Base-by-base conservation (phyloP, 2,113 vertebrate genomes). In the Montifringilla adamsi region DNA sequence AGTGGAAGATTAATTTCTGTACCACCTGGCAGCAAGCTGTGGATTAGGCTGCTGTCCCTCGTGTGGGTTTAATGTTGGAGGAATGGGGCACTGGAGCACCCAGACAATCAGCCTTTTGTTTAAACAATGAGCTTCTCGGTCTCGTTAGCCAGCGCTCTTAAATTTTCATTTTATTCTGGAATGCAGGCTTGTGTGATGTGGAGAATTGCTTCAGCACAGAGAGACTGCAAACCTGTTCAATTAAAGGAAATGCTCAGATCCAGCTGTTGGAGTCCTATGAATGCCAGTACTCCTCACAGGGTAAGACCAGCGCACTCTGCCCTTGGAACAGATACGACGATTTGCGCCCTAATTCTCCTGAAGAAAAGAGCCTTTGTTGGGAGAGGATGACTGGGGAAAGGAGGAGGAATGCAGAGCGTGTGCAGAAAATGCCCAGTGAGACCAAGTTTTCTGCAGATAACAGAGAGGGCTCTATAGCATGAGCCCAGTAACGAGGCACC, bases 1-100 rank as follows among this genome's bases (percentile, higher is more conserved):
- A 97, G 95, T 92, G 94, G 90, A 97, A 98, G 98, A 98, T 98
- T 98, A 98, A 98, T 98, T 98, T 97, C 94, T 95, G 92, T 95
- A 96, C 96, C 98, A 98, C 98, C 98, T 98, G 98, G 98, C 94
- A 52, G 97, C 96, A 96, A 96, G 97, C 96, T 97, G 91, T 86
- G 96, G 97, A 97, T 98, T 96, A 98, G 90, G 79, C 94, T 95
- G 78, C 75, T 84, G 82, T 95, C 86, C 88, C 82, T 95, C 19
- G 37, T 94, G 97, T 92, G 97, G 95, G 95, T 96, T 97, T 97
- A 96, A 97, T 95, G 91, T 77, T 96, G 94, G 97, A 97, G 93
- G 97, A 98, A 97, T 69, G 76, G 91, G 88, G 96, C 94, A 80
- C 94, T 96, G 24, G 53, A 92, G 86, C 60, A 86, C 96, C 87